phyloP scores from a whole-genome alignment of 2,113 vertebrate species.

The Glaucidium brasilianum region DNA sequence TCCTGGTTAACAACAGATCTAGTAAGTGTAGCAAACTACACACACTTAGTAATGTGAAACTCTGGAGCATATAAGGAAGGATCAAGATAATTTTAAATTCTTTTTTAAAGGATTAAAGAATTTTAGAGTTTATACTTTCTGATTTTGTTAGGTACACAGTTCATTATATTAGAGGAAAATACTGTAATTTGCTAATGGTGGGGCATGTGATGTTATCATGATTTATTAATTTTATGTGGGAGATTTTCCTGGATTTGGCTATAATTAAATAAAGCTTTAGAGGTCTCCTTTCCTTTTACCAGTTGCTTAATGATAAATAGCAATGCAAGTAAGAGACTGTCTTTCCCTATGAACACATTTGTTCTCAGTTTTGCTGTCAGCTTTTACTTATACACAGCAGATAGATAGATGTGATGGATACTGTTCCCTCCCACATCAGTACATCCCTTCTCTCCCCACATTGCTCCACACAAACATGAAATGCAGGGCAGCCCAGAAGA shows the following conservation, averaged over 20 bases:
- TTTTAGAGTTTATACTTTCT: not conserved
- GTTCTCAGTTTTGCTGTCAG: not conserved
- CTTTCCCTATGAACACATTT: not conserved
- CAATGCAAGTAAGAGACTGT: not conserved
- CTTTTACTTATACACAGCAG: not conserved
- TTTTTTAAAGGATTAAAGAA: not conserved
- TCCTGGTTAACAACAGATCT: not conserved
- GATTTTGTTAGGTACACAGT: not conserved
- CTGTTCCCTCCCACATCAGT: not conserved
- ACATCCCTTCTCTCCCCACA: not conserved
- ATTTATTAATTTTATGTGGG: not conserved
- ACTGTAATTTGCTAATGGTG: not conserved
- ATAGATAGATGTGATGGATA: not conserved
- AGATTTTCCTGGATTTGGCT: conserved; percentile 36
- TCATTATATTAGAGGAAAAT: not conserved
- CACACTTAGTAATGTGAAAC: not conserved
- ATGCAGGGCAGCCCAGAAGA: not conserved
- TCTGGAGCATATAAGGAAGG: not conserved
- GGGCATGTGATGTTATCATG: not conserved
- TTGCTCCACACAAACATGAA: not conserved
- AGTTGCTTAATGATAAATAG: not conserved
- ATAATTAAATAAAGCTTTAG: conserved; percentile 41
- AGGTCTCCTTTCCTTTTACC: not conserved
- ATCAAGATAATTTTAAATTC: not conserved
- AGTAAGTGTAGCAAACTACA: not conserved